Conservation (phyloP, 1,140 invertebrate species). For the Pogonomyrmex californicus region DNA sequence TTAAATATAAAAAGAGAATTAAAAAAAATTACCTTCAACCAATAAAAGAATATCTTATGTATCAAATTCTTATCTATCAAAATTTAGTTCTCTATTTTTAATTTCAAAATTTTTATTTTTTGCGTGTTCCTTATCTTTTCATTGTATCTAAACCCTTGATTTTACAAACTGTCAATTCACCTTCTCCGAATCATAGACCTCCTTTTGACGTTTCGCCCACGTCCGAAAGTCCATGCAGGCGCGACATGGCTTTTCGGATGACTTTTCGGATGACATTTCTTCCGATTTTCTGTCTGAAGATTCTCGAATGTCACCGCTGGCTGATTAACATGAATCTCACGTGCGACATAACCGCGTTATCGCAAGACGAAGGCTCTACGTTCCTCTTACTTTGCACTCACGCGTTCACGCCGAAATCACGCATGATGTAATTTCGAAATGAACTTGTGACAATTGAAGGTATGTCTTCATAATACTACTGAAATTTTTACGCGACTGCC, state of each 20-base stretch:
- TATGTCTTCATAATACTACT: constrained; percentile 23
- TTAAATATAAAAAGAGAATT: too few species aligned
- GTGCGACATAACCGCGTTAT: constrained; percentile 12
- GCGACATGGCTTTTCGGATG: constrained; percentile 88
- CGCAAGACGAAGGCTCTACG: background rate
- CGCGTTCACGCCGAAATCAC: background rate
- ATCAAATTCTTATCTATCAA: too few species aligned
- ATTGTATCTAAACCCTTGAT: background rate
- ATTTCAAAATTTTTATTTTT: too few species aligned
- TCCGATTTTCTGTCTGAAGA: background rate
- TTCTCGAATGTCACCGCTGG: background rate
- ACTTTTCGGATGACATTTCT: constrained; percentile 81
- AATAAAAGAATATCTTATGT: too few species aligned
- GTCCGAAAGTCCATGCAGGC: constrained; percentile 92
- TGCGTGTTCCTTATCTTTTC: too few species aligned
- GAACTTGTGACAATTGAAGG: background rate
- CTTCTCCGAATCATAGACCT: constrained; percentile 83
- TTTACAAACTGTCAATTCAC: constrained; percentile 67
- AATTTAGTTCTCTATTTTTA: too few species aligned
- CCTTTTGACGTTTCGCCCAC: constrained; percentile 90
- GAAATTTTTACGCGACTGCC: background rate
- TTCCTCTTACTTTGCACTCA: background rate
- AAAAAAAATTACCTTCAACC: too few species aligned
- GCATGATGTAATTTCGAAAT: background rate
- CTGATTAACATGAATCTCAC: background rate